phyloP scores from a whole-genome alignment of 92 coral and sea anemone species.

The Galaxea fascicularis region DNA sequence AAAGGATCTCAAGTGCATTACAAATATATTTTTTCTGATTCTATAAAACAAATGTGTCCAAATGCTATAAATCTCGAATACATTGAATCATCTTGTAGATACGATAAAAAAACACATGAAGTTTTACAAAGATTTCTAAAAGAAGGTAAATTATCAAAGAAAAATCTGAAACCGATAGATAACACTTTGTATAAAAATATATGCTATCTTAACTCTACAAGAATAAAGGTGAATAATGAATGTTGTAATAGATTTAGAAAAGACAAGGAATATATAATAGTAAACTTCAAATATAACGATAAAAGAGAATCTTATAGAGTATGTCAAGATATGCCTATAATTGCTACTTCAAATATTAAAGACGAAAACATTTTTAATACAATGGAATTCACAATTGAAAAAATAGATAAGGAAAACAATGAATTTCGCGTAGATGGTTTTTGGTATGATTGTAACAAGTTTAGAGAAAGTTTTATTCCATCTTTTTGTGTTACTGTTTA shows the following conservation, averaged over 20 bases:
- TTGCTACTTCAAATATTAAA: slow-evolving; percentile 9
- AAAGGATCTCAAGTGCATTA: too few species aligned
- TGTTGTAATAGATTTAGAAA: slow-evolving; percentile 18
- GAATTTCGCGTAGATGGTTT: neutral
- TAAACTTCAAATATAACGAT: slow-evolving; percentile 19
- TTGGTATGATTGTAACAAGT: neutral
- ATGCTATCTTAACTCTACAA: too few species aligned
- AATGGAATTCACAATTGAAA: too few species aligned
- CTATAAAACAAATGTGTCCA: too few species aligned
- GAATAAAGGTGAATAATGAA: too few species aligned
- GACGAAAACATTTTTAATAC: neutral
- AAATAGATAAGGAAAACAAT: neutral
- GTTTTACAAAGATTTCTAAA: slow-evolving; percentile 35
- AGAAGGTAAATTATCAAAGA: slow-evolving; percentile 28
- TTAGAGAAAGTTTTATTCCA: too few species aligned
- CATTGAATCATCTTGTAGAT: slow-evolving; percentile 18
- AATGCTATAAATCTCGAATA: slow-evolving; percentile 21
- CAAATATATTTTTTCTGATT: too few species aligned
- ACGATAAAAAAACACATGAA: slow-evolving; percentile 38
- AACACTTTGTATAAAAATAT: neutral
- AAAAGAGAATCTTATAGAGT: slow-evolving; percentile 16
- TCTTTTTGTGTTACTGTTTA: too few species aligned
- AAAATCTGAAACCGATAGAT: neutral
- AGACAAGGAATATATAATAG: slow-evolving; percentile 6
- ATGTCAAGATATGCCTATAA: slow-evolving; percentile 18